Base-by-base conservation (phyloP, 2,113 vertebrate genomes). In the Poicephalus meyeri region DNA sequence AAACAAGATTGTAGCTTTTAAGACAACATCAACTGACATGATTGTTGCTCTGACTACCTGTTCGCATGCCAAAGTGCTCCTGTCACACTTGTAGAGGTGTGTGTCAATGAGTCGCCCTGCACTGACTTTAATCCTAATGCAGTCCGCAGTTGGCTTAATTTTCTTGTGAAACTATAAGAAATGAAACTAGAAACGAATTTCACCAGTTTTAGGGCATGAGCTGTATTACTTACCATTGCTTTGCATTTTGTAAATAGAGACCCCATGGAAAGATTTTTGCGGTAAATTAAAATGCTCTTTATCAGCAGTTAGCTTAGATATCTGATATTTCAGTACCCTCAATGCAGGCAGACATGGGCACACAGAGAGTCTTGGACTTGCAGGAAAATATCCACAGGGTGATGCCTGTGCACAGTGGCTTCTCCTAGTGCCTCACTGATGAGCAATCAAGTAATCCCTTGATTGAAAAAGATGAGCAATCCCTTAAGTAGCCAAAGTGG, bases 41-140 rank as follows among this genome's bases (percentile, higher is more conserved):
- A 66, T 15, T 68, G 74, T 90, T 94, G 91, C 80, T 92, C 88
- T 74, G 81, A 78, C 84, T 3, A 11, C 76, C 71, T 89, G 70
- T 84, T 95, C 60, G 66, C 33, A 55, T 0, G 7, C 55, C 78
- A 46, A 94, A 91, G 44, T 9, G 7, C 73, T 71, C 0, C 0
- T 71, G 68, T 76, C 83, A 89, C 56, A 42, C 78, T 89, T 85
- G 70, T 26, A 80, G 82, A 92, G 42, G 89, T 89, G 64, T 0
- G 1, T 0, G 11, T 50, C 82, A 68, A 9, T 35, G 31, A 3
- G 4, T 68, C 0, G 18, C 9, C 49, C 49, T 19, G 7, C 21
- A 58, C 72, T 39, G 23, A 79, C 58, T 93, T 89, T 41, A 89
- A 13, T 78, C 9, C 79, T 81, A 64, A 52, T 77, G 20, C 37